These are phyloP conservation scores for Porites lutea DNA, from an alignment of 64 coral and sea anemone species.

Conservation along the genomic window DNA sequence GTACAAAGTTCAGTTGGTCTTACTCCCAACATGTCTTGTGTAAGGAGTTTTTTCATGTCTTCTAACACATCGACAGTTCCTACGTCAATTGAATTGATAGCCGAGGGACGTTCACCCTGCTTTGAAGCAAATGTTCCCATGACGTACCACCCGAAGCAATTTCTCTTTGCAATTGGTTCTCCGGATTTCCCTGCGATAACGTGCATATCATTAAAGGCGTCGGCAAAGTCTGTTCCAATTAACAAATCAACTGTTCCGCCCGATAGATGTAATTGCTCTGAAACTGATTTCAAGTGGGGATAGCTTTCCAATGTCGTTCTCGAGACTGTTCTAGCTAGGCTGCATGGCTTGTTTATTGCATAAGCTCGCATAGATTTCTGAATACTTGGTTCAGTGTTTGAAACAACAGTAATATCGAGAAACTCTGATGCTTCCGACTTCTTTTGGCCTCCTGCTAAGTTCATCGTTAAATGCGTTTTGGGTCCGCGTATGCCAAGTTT, in stretches of 20 bases:
- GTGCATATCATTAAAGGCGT: conserved; percentile 64
- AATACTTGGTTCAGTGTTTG: neutral
- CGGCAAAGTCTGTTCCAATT: conserved; percentile 49
- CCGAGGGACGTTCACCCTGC: no score
- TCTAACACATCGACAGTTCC: conserved; percentile 13
- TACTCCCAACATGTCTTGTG: conserved; percentile 39
- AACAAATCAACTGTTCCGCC: conserved; percentile 59
- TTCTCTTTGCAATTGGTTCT: no score
- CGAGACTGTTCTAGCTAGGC: conserved; percentile 39
- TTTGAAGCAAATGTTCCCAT: no score
- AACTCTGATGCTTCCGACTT: no score
- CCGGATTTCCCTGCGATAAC: conserved; percentile 18
- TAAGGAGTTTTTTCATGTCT: conserved; percentile 53
- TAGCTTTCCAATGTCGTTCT: conserved; percentile 49
- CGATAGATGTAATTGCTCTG: conserved; percentile 47
- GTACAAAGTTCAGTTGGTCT: conserved; percentile 66
- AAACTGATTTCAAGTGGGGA: conserved; percentile 41
- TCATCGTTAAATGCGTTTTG: no score
- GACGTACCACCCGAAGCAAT: no score
- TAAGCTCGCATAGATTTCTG: conserved; percentile 44
- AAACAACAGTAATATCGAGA: no score
- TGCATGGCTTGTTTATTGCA: conserved; percentile 38
- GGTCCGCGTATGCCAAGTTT: no score
- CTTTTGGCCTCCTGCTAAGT: no score
- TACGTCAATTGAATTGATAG: conserved; percentile 57